phyloP scores from a whole-genome alignment of 1,140 invertebrate genomes.

The Thaumetopoea pityocampa region DNA sequence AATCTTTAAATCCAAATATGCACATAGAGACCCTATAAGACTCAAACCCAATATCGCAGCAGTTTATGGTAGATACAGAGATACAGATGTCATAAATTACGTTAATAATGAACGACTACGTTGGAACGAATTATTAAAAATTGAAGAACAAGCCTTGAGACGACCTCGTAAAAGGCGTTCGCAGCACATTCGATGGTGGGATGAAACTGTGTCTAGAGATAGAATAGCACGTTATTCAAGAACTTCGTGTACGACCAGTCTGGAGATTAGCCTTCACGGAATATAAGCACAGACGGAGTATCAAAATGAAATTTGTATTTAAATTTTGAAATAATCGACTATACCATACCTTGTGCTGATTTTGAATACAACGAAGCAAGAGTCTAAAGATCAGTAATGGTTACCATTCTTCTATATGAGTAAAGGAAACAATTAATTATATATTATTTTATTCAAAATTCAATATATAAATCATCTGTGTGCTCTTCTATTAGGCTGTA shows the following conservation, averaged over 20 bases:
- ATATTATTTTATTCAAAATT: background rate
- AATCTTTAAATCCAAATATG: constrained; percentile 35
- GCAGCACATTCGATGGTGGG: constrained; percentile 18
- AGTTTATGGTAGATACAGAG: constrained; percentile 25
- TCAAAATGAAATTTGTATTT: too few relatives aligned
- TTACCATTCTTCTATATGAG: too few relatives aligned
- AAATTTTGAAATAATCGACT: too few relatives aligned
- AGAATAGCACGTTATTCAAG: too few relatives aligned
- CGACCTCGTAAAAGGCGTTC: background rate
- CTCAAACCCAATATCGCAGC: constrained; percentile 14
- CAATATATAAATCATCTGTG: background rate
- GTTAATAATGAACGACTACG: constrained; percentile 24
- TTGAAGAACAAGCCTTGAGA: constrained; percentile 24
- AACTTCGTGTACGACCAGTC: too few relatives aligned
- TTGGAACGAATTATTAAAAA: constrained; percentile 26
- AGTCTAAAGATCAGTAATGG: too few relatives aligned
- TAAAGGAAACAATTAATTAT: too few relatives aligned
- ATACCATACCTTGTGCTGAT: too few relatives aligned
- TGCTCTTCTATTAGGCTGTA: background rate
- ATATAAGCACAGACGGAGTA: too few relatives aligned
- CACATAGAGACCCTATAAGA: constrained; percentile 23
- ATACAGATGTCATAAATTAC: constrained; percentile 25
- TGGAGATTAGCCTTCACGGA: too few relatives aligned
- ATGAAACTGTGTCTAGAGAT: constrained; percentile 3
- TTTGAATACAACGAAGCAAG: too few relatives aligned